Percentiles rank a stretch among this genome's conserved stretches.
Evolutionary conservation across 2,888 invertebrate species (phyloP).

Genomic region (Cephus sareptanus): DNA sequence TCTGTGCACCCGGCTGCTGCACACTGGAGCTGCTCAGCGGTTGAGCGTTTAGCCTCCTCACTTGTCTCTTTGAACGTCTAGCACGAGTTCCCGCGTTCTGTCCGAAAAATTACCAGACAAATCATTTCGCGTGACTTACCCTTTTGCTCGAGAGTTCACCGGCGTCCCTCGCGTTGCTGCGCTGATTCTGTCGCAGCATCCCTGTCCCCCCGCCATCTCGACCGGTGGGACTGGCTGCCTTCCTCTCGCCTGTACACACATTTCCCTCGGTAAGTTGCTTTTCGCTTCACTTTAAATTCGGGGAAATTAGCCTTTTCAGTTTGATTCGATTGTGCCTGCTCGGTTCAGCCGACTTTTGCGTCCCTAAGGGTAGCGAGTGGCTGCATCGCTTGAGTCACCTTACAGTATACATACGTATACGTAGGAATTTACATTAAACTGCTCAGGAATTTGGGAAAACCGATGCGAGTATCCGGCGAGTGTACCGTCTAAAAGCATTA

Average conservation of each 20-base stretch:
- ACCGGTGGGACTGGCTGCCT: slow-evolving; percentile 45
- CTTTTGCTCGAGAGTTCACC: slow-evolving; percentile 55
- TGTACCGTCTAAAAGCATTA: slow-evolving; percentile 17
- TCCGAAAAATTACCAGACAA: background rate
- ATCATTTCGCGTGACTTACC: slow-evolving; percentile 44
- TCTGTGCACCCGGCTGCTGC: too few species aligned
- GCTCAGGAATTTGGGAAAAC: slow-evolving; percentile 13
- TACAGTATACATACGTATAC: background rate
- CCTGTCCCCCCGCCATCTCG: slow-evolving; percentile 43
- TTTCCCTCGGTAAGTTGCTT: background rate
- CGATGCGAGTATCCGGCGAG: slow-evolving; percentile 2
- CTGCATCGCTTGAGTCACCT: background rate
- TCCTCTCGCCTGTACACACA: slow-evolving; percentile 40
- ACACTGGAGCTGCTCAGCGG: too few species aligned
- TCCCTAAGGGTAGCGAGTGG: background rate
- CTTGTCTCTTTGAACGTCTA: background rate
- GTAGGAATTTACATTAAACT: background rate
- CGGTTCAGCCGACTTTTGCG: background rate
- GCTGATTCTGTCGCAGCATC: slow-evolving; percentile 36
- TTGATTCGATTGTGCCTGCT: background rate
- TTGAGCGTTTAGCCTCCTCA: background rate
- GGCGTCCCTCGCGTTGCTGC: slow-evolving; percentile 37
- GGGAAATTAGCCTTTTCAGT: too few species aligned
- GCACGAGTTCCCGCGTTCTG: background rate
- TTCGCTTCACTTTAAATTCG: too few species aligned